phyloP scores from a whole-genome alignment of 2,797 vertebrate species.

The Serranus cabrilla region DNA sequence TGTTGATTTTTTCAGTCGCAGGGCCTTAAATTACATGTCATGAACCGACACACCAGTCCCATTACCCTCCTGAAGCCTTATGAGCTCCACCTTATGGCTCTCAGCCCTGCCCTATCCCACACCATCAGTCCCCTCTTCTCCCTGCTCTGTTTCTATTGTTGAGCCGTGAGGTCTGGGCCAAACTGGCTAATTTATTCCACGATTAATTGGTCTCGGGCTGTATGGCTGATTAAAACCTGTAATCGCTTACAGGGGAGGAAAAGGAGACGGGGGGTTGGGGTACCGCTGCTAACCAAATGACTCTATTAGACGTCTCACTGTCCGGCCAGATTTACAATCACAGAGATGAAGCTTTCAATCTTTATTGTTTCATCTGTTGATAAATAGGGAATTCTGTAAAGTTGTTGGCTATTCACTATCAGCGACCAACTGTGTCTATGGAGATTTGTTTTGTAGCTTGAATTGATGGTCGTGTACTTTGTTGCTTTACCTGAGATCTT shows the following conservation, averaged over 20 bases:
- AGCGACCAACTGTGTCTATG: not conserved
- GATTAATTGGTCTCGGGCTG: slow-evolving; percentile 77
- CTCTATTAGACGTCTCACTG: slow-evolving; percentile 65
- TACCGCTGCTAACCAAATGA: slow-evolving; percentile 59
- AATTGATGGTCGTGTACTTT: not conserved
- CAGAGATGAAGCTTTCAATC: slow-evolving; percentile 24
- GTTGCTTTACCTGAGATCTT: not conserved
- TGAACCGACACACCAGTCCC: slow-evolving; percentile 42
- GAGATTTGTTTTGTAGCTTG: not conserved
- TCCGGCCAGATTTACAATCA: slow-evolving; percentile 52
- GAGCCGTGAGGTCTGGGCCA: slow-evolving; percentile 59
- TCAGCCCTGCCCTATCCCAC: slow-evolving; percentile 41
- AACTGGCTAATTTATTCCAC: slow-evolving; percentile 78
- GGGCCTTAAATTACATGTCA: slow-evolving; percentile 55
- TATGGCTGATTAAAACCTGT: slow-evolving; percentile 82
- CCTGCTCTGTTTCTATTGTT: slow-evolving; percentile 62
- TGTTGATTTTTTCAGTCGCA: slow-evolving; percentile 55
- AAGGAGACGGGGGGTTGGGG: slow-evolving; percentile 38
- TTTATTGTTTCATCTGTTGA: slow-evolving; percentile 33
- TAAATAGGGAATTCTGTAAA: slow-evolving; percentile 7
- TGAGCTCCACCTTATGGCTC: slow-evolving; percentile 47
- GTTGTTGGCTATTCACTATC: slow-evolving; percentile 6
- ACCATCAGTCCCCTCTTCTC: slow-evolving; percentile 45
- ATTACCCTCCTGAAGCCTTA: slow-evolving; percentile 41
- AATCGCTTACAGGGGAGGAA: slow-evolving; percentile 69